These are phyloP conservation scores for Aplidium turbinatum DNA, from an alignment of 23 tunicate genomes.

Conservation along the genomic window DNA sequence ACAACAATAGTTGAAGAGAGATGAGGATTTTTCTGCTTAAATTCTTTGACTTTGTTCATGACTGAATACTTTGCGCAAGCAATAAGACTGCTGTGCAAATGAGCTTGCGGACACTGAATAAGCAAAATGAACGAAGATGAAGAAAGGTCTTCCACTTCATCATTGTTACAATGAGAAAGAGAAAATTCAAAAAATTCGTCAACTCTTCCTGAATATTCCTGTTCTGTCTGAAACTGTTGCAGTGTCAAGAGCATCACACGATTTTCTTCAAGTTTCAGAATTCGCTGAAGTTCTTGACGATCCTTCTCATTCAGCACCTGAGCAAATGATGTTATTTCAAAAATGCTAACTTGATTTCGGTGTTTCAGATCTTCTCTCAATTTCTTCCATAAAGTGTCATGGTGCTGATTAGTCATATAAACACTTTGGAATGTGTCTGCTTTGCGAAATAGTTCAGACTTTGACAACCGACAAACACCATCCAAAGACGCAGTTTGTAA, in stretches of 20 bases:
- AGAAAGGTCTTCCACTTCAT: not conserved
- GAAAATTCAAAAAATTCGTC: conserved; percentile 24
- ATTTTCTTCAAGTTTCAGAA: conserved; percentile 11
- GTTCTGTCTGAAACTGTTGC: conserved; percentile 51
- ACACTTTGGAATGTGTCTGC: conserved; percentile 10
- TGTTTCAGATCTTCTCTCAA: not conserved
- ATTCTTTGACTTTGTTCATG: conserved; percentile 50
- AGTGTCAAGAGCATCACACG: conserved; percentile 50
- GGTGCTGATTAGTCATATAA: conserved; percentile 48
- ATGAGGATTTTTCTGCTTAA: conserved; percentile 2
- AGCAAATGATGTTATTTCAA: conserved; percentile 49
- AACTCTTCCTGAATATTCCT: conserved; percentile 24
- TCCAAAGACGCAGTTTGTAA: conserved; percentile 65
- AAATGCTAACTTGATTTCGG: conserved; percentile 7
- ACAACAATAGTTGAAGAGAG: conserved; percentile 6
- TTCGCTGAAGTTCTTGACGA: conserved; percentile 21
- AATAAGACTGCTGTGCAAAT: conserved; percentile 35
- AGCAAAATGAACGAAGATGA: conserved; percentile 20
- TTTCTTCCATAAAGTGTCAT: conserved; percentile 36
- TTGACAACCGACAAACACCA: conserved; percentile 51
- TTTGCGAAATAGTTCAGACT: conserved; percentile 26
- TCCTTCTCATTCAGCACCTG: conserved; percentile 44
- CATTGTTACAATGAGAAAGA: too few relatives aligned
- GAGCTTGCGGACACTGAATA: conserved; percentile 62
- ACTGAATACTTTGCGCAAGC: conserved; percentile 67